phyloP scores from a whole-genome alignment of 1,140 invertebrate genomes.

The Leptinotarsa lineolata region DNA sequence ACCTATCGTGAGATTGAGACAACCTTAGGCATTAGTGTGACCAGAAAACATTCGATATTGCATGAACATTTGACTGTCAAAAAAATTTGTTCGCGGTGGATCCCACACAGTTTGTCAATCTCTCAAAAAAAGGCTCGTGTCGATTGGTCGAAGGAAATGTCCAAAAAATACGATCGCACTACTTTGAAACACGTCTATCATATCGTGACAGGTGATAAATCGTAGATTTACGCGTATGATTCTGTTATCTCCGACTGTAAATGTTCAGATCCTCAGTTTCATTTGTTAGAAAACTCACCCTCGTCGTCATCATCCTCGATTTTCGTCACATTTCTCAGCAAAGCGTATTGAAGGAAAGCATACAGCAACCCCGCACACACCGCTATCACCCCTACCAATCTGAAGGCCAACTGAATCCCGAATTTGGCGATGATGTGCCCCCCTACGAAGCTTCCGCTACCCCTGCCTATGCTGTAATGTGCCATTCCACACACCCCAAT shows the following conservation, averaged over 20 bases:
- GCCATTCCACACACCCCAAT: constrained; percentile 82
- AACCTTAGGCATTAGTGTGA: too few species aligned
- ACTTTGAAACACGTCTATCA: too few species aligned
- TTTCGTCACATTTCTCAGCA: constrained; percentile 62
- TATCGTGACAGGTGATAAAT: too few species aligned
- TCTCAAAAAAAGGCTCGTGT: too few species aligned
- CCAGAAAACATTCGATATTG: too few species aligned
- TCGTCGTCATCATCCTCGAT: constrained; percentile 56
- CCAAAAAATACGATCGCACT: too few species aligned
- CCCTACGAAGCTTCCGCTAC: constrained; percentile 80
- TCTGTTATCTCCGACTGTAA: background rate
- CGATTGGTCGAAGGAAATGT: too few species aligned
- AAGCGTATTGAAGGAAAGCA: constrained; percentile 70
- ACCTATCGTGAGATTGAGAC: too few species aligned
- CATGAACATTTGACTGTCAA: too few species aligned
- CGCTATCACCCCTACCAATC: constrained; percentile 74
- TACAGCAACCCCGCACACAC: constrained; percentile 71
- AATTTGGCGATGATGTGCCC: constrained; percentile 74
- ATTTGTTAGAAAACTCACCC: constrained; percentile 23
- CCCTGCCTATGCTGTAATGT: constrained; percentile 79
- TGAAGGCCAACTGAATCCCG: constrained; percentile 74
- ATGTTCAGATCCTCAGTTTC: background rate
- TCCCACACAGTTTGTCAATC: too few species aligned
- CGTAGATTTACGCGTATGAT: too few species aligned
- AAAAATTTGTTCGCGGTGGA: too few species aligned